Evolutionary conservation across 2,797 vertebrate species (phyloP).

Genomic region (Microchirus variegatus): DNA sequence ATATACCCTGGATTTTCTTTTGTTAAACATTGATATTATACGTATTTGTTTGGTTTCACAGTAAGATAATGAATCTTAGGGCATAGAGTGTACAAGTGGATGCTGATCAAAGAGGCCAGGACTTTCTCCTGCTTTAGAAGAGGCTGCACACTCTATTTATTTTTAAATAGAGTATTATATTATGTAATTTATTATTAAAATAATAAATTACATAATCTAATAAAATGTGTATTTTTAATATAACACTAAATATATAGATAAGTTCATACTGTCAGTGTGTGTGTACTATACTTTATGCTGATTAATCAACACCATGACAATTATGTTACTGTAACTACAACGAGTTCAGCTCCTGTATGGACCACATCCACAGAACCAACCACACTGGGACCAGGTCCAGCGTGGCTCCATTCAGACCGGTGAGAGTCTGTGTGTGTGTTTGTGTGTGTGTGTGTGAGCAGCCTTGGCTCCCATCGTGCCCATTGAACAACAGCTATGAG

Average conservation of each 20-base stretch:
- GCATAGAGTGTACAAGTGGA: background rate
- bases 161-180: no score
- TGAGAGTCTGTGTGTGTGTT: constrained; percentile 62
- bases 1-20: no score
- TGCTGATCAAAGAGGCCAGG: background rate
- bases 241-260: no score
- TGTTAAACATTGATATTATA: no score
- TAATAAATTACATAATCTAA: background rate
- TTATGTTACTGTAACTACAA: no score
- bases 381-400: constrained; percentile 40
- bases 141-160: background rate
- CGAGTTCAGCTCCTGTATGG: background rate
- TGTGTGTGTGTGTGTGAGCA: constrained; percentile 63
- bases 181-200: no score
- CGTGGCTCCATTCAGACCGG: constrained; percentile 54
- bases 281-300: no score
- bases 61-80: background rate
- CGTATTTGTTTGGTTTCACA: background rate
- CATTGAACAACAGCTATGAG: constrained; percentile 69
- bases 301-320: no score
- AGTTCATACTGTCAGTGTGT: no score
- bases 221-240: background rate
- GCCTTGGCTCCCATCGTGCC: constrained; percentile 64
- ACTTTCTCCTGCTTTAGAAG: background rate
- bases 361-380: constrained; percentile 15